These are phyloP conservation scores for Scolopax mira DNA, from an alignment of 2,113 vertebrate species.

Conservation along the genomic window DNA sequence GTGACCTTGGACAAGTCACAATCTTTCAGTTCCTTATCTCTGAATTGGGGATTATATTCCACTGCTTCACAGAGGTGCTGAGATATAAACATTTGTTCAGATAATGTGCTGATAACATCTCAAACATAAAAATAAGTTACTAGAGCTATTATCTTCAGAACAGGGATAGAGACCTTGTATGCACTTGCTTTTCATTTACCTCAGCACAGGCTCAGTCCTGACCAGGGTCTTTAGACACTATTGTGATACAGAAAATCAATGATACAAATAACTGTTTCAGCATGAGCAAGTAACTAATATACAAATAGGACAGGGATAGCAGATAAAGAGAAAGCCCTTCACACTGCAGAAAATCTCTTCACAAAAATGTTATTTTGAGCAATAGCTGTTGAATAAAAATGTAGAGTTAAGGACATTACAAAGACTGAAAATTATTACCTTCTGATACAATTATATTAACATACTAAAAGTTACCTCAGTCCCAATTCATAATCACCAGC, in stretches of 20 bases:
- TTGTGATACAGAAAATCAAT: neutral
- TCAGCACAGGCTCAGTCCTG: neutral
- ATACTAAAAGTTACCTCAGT: neutral
- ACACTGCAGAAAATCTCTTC: neutral
- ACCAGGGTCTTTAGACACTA: neutral
- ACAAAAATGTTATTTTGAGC: neutral
- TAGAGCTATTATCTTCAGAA: constrained; percentile 28
- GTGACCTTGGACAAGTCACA: constrained; percentile 46
- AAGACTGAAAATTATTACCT: neutral
- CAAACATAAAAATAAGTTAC: constrained; percentile 39
- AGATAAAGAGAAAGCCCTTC: neutral
- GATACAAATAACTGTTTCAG: neutral
- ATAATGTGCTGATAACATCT: constrained; percentile 38
- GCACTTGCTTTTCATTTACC: neutral
- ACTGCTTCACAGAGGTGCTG: neutral
- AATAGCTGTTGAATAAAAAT: neutral
- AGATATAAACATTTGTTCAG: constrained; percentile 41
- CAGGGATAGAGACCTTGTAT: neutral
- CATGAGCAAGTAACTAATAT: neutral
- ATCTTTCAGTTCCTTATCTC: constrained; percentile 53
- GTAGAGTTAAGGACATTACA: neutral
- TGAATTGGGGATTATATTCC: constrained; percentile 54
- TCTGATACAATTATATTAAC: neutral
- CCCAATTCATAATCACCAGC: neutral
- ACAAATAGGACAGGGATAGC: neutral